phyloP scores from a whole-genome alignment of 1,140 invertebrate species.

The Metopolophium dirhodum region DNA sequence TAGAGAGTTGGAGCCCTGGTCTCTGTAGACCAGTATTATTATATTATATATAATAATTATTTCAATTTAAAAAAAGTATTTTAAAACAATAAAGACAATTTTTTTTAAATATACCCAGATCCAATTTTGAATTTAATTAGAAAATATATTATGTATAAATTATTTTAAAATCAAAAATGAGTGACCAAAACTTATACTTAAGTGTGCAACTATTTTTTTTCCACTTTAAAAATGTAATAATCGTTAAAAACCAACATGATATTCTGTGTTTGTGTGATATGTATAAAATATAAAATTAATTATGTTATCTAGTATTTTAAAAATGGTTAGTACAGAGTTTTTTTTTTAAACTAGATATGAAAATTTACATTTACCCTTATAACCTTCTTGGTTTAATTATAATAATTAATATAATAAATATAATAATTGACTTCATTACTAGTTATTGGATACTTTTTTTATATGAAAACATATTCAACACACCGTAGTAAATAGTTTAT shows the following conservation, averaged over 20 bases:
- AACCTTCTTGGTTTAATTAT: neutral
- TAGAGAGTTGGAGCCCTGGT: conserved; percentile 32
- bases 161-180: conserved; percentile 27
- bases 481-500: neutral
- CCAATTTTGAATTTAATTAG: conserved; percentile 6
- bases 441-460: conserved; percentile 36
- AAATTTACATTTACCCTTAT: conserved; percentile 8
- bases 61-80: neutral
- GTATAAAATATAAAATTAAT: conserved; percentile 55
- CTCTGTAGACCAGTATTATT: conserved; percentile 20
- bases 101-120: neutral
- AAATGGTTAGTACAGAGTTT: conserved; percentile 31
- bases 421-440: neutral
- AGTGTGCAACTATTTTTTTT: conserved; percentile 9
- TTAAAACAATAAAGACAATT: conserved; percentile 13
- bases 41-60: conserved; percentile 43
- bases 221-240: conserved; percentile 12
- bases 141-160: neutral
- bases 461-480: neutral
- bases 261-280: conserved; percentile 51
- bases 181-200: neutral
- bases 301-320: conserved; percentile 54
- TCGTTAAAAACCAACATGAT: neutral
- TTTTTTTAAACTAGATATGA: conserved; percentile 41
- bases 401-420: neutral